Percentiles rank a stretch among this genome's conserved stretches.
These are phyloP conservation scores for Scaptomyza graminum DNA, from an alignment of 1,140 invertebrate genomes.

Conservation along the genomic window DNA sequence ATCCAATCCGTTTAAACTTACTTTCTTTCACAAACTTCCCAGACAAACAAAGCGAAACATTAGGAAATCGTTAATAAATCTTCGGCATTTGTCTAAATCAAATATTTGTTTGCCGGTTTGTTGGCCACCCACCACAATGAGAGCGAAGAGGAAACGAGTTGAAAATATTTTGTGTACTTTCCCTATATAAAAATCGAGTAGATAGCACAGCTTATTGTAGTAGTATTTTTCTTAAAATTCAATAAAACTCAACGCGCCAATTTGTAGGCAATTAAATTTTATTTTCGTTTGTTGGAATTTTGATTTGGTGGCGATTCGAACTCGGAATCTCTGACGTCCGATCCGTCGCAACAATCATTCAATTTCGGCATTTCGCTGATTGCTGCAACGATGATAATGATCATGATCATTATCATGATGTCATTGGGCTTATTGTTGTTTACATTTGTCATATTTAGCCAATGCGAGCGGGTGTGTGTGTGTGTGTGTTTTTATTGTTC, in stretches of 20 bases:
- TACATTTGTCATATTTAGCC: constrained; percentile 74
- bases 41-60: constrained; percentile 43
- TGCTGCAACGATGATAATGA: constrained; percentile 2
- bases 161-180: constrained; percentile 7
- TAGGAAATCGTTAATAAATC: constrained; percentile 72
- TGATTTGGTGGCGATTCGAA: constrained; percentile 23
- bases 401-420: constrained; percentile 20
- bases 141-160: no score
- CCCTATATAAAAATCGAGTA: no score
- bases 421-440: constrained; percentile 68
- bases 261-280: constrained; percentile 80
- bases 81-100: constrained; percentile 52
- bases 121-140: constrained; percentile 49
- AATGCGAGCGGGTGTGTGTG: constrained; percentile 24
- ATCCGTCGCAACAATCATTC: constrained; percentile 42
- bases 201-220: no score
- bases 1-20: background rate
- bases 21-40: constrained; percentile 36
- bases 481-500: constrained; percentile 48
- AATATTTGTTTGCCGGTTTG: constrained; percentile 68
- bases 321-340: constrained; percentile 21
- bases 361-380: constrained; percentile 45
- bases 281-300: constrained; percentile 64
- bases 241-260: constrained; percentile 79
- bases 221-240: constrained; percentile 56